Conservation (phyloP, 2,888 invertebrate species). For the Halictus quadricinctus region DNA sequence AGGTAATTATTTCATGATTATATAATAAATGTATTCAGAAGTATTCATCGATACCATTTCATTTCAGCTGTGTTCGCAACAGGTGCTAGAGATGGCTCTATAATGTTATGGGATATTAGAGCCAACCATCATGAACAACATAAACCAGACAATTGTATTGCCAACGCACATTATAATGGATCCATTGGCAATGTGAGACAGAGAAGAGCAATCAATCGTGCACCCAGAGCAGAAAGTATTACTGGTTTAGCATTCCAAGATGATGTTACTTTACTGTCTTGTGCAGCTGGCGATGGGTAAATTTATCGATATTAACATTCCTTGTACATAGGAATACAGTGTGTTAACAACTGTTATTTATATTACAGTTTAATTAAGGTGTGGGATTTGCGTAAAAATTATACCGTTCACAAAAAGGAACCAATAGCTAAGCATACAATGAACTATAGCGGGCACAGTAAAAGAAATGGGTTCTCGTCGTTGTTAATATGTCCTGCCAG, state of each 20-base stretch:
- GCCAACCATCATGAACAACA: constrained; percentile 83
- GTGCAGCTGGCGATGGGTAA: constrained; percentile 93
- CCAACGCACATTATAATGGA: constrained; percentile 86
- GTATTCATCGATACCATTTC: background rate
- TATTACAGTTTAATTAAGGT: constrained; percentile 87
- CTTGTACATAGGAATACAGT: background rate
- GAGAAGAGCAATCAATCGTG: constrained; percentile 77
- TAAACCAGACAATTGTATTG: constrained; percentile 89
- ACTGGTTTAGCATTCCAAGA: constrained; percentile 94
- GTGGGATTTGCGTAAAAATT: constrained; percentile 94
- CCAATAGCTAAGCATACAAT: constrained; percentile 89
- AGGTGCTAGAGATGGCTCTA: constrained; percentile 93
- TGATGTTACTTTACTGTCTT: constrained; percentile 90
- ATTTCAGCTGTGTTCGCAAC: constrained; percentile 90
- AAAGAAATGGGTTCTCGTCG: constrained; percentile 89
- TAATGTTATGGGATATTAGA: constrained; percentile 93
- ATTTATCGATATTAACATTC: background rate
- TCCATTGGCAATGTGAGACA: constrained; percentile 79
- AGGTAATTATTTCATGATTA: constrained; percentile 74
- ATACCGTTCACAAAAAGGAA: constrained; percentile 87
- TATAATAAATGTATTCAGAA: background rate
- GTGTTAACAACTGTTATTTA: constrained; percentile 22
- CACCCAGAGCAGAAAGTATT: constrained; percentile 88
- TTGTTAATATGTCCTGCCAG: constrained; percentile 88
- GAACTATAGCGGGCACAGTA: constrained; percentile 89